Evolutionary conservation across 2,113 vertebrate species (phyloP), one percentile per base, ranked within the genome.

Genomic region (Motacilla alba): DNA sequence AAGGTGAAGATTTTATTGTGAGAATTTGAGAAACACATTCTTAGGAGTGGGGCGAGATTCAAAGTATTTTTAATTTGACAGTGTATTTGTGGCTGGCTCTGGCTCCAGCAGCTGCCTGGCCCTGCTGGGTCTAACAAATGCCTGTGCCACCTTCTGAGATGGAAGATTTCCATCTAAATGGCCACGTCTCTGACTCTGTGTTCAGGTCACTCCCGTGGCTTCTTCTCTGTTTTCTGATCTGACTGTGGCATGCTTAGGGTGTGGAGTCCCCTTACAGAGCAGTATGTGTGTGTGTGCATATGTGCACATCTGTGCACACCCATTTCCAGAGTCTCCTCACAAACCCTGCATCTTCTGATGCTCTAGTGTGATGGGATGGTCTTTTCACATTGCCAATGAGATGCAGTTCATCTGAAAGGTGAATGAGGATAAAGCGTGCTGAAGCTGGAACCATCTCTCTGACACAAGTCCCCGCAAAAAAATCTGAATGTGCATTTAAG

Each of bases 151-250:
- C 18, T 62, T 50, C 72, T 66, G 55, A 87, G 50, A 49, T 59
- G 30, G 18, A 90, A 69, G 27, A 12, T 64, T 86, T 63, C 22
- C 1, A 2, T 80, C 55, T 74, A 56, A 77, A 77, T 73, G 88
- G 37, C 88, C 2, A 6, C 0, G 0, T 37, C 43, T 43, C 3
- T 60, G 62, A 75, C 41, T 73, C 18, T 72, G 64, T 6, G 10
- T 88, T 79, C 59, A 31, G 21, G 22, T 87, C 47, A 39, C 24
- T 52, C 24, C 49, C 33, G 41, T 0, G 1, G 20, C 31, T 63
- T 47, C 23, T 87, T 30, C 41, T 69, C 43, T 73, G 43, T 68
- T 73, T 76, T 82, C 59, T 63, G 64, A 88, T 56, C 16, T 15
- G 31, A 5, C 33, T 1, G 2, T 52, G 49, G 31, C 49, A 28